Conservation (phyloP, 2,113 vertebrate species). For the Cynocephalus volans region DNA sequence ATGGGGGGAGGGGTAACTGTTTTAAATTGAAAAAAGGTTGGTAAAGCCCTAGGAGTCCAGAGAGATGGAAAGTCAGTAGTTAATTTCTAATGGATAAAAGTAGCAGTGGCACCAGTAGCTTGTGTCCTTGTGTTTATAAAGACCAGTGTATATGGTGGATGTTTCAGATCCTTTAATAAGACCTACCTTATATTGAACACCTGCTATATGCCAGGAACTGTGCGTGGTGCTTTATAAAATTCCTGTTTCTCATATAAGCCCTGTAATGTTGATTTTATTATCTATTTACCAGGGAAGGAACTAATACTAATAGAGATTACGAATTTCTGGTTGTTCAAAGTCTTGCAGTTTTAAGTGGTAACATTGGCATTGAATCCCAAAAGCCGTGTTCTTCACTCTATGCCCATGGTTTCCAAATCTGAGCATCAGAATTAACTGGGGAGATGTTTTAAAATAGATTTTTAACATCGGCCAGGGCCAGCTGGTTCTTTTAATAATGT, state of each 20-base stretch:
- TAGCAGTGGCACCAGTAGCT: background rate
- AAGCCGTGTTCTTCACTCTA: background rate
- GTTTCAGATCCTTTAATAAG: background rate
- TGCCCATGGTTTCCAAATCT: background rate
- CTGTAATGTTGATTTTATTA: background rate
- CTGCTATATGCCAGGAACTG: background rate
- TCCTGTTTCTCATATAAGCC: background rate
- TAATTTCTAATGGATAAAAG: constrained; percentile 38
- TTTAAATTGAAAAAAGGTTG: background rate
- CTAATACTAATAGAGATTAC: background rate
- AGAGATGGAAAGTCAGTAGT: constrained; percentile 29
- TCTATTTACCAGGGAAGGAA: background rate
- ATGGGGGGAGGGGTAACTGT: background rate
- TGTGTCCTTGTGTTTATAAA: background rate
- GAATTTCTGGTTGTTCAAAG: background rate
- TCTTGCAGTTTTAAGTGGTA: constrained; percentile 15
- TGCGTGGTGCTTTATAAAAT: constrained; percentile 15
- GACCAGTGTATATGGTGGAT: background rate
- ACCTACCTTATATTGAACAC: background rate
- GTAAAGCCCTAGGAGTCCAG: background rate
- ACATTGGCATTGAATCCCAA: background rate
- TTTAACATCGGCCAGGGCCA: background rate
- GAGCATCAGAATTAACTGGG: background rate
- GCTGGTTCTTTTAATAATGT: background rate
- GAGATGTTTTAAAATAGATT: background rate